phyloP scores from a whole-genome alignment of 2,113 vertebrate genomes.

The Galbula dea region DNA sequence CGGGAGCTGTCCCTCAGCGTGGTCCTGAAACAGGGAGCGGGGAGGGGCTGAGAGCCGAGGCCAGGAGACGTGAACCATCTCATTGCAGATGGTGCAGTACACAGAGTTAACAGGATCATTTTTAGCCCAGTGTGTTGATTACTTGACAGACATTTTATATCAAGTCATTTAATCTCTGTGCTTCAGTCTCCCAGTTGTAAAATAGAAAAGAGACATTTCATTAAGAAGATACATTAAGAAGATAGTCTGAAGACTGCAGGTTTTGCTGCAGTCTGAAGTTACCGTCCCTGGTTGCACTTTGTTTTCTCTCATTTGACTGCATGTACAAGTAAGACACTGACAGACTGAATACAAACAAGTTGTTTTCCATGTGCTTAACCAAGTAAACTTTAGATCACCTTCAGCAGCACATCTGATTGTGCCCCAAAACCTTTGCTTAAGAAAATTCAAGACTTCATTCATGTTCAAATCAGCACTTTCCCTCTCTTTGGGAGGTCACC shows the following conservation, averaged over 20 bases:
- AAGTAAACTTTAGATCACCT: background rate
- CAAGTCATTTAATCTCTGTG: too few species aligned
- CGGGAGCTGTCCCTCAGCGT: background rate
- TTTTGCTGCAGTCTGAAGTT: background rate
- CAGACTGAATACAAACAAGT: background rate
- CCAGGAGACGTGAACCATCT: too few species aligned
- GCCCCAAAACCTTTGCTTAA: rapidly evolving
- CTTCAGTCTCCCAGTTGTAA: too few species aligned
- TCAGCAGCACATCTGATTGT: background rate
- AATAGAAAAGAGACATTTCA: background rate
- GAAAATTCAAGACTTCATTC: background rate
- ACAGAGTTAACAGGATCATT: too few species aligned
- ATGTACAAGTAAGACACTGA: background rate
- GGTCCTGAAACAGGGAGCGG: conserved; percentile 25
- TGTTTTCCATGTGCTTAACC: background rate
- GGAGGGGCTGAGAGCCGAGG: too few species aligned
- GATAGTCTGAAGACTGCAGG: background rate
- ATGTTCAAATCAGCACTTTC: background rate
- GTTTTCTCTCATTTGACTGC: background rate
- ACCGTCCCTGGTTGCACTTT: background rate
- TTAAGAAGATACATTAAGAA: background rate
- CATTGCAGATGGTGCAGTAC: too few species aligned
- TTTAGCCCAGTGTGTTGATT: too few species aligned
- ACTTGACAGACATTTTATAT: too few species aligned
- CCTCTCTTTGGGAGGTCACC: background rate